These are phyloP conservation scores for Drosophila nikananu DNA, from an alignment of 1,140 invertebrate genomes.

Conservation along the genomic window DNA sequence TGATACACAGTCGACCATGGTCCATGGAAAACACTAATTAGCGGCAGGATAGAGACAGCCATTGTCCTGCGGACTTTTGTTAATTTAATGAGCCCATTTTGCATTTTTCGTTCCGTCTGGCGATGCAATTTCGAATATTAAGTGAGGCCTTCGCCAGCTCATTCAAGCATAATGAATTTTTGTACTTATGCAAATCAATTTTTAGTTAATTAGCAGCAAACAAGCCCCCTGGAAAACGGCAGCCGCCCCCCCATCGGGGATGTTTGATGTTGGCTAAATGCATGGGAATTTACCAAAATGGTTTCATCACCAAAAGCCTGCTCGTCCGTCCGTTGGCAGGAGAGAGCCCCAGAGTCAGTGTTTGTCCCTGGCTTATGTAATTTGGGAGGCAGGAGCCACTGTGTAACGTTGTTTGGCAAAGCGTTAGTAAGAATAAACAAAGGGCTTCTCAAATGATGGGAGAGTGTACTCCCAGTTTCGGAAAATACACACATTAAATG, in stretches of 20 bases:
- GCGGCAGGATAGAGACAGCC: conserved; percentile 46
- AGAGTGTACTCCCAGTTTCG: not conserved
- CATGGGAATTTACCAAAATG: conserved; percentile 27
- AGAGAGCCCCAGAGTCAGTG: conserved; percentile 1
- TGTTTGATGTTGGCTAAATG: conserved; percentile 34
- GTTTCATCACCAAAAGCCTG: conserved; percentile 17
- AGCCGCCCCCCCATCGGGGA: not conserved
- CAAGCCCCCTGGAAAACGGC: conserved; percentile 5
- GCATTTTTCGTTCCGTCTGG: conserved; percentile 40
- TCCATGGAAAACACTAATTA: conserved; percentile 61
- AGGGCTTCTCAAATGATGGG: not conserved
- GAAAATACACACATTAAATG: conserved; percentile 2
- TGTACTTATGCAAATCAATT: conserved; percentile 62
- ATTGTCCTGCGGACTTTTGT: conserved; percentile 49
- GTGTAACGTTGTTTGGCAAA: conserved; percentile 16
- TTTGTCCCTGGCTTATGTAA: conserved; percentile 9
- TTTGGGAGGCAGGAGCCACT: conserved; percentile 11
- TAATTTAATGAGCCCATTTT: conserved; percentile 58
- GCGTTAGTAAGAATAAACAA: conserved; percentile 25
- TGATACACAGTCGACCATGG: conserved; percentile 2
- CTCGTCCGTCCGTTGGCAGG: not conserved
- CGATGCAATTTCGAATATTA: conserved; percentile 56
- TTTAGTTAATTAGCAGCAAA: conserved; percentile 52
- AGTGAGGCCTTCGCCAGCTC: conserved; percentile 31
- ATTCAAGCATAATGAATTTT: conserved; percentile 49